phyloP scores from a whole-genome alignment of 2,888 invertebrate species.

The Melanotus villosus region DNA sequence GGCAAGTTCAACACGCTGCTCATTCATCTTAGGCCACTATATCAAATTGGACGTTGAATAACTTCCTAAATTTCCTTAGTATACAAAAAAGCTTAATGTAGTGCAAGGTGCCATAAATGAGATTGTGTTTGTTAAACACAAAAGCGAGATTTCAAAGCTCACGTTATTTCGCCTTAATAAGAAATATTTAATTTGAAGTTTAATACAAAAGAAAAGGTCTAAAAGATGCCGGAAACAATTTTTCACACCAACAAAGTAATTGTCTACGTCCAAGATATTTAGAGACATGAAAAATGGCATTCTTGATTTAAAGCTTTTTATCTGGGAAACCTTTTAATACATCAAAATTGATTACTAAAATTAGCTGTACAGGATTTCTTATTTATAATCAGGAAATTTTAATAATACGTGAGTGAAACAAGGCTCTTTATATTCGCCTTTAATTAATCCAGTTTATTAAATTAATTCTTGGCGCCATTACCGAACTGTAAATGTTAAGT shows the following conservation, averaged over 20 bases:
- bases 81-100: slow-evolving; percentile 6
- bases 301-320: slow-evolving; percentile 23
- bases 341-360: slow-evolving; percentile 25
- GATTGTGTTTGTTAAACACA: slow-evolving; percentile 17
- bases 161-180: slow-evolving; percentile 34
- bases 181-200: slow-evolving; percentile 29
- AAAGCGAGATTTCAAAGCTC: slow-evolving; percentile 17
- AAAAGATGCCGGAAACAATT: slow-evolving; percentile 35
- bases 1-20: neutral
- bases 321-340: slow-evolving; percentile 9
- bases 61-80: slow-evolving; percentile 8
- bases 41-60: slow-evolving; percentile 22
- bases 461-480: too few species aligned
- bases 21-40: slow-evolving; percentile 12
- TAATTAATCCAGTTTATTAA: too few species aligned
- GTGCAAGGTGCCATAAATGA: slow-evolving; percentile 11
- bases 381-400: neutral
- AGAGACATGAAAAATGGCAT: slow-evolving; percentile 31
- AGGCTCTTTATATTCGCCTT: too few species aligned
- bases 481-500: too few species aligned
- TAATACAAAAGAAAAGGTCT: slow-evolving; percentile 25
- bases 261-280: slow-evolving; percentile 32
- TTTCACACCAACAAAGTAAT: slow-evolving; percentile 29
- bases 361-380: neutral
- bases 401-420: too few species aligned